Evolutionary conservation across 2,888 invertebrate genomes (phyloP), one percentile per base, ranked within the genome.

Genomic region (Caenorhabditis sp.): DNA sequence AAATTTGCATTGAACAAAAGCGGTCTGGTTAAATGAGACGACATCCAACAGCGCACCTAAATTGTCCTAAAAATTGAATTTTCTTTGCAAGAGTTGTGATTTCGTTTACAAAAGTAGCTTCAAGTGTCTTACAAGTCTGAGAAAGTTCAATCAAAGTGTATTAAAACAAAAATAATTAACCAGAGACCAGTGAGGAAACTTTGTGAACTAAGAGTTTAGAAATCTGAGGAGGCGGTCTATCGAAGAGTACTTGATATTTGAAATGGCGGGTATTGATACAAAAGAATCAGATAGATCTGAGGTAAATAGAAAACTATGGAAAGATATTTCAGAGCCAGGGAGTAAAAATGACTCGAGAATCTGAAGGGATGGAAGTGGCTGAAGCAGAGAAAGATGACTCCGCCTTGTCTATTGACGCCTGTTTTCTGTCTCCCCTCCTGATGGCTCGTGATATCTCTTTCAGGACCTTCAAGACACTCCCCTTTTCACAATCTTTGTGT

Each of bases 401-500:
- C 69, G 77, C 77, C 77, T 70, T 41, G 76, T 76, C 76, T 76
- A 44, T 58, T 28, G 68, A 59, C 76, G 76, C 56, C 76, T 76
- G 76, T 76, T 64, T 74, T 61, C 54, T 61, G 47, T 24, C 49
- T 66, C 31, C 66, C 41, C 75, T 75, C 75, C 58, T 38, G 47
- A 24, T 14, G 58, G n/a, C 75, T 41, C 63, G 41, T 70, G 69
- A 70, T 38, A 38, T 69, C 61, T 54, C 77, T 77, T 28, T 26
- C 16, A 58, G 54, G 54, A 41, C 26, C 74, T 51, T 73, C 54
- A 38, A 68, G 26, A 14, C 54, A 41, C 54, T 74, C 51, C 51
- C n/a, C 41, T 38, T 54, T 66, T 75, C 47, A 61, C 77, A 77
- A 77, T 77, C 77, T 77, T 77, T 77, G 77, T 77, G 70, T 77